phyloP scores from a whole-genome alignment of 2,888 invertebrate species.

The Acanthosepion esculentum region DNA sequence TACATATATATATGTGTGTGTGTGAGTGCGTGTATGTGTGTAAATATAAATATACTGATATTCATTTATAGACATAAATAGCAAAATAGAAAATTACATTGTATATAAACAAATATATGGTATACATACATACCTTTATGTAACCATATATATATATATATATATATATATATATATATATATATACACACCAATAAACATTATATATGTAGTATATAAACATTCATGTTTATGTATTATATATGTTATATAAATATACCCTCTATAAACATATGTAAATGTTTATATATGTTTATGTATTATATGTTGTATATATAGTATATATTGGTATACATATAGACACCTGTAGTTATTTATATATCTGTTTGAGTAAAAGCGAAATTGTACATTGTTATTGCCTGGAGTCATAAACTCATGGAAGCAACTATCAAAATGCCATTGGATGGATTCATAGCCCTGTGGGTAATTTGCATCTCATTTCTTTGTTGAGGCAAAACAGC shows the following conservation, averaged over 20 bases:
- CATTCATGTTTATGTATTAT: no score
- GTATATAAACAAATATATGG: no score
- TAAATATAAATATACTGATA: no score
- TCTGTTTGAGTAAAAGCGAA: neutral
- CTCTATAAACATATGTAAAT: neutral
- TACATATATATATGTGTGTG: no score
- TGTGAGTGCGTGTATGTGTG: no score
- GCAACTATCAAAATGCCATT: neutral
- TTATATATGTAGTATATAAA: no score
- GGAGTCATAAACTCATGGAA: neutral
- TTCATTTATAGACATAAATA: no score
- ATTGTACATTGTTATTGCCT: neutral
- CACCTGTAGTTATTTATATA: neutral
- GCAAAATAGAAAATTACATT: no score
- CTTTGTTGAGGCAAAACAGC: neutral
- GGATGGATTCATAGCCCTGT: neutral
- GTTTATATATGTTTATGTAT: neutral
- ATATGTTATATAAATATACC: neutral
- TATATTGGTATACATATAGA: neutral
- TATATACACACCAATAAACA: no score
- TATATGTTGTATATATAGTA: neutral
- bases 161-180: no score
- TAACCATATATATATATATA: no score
- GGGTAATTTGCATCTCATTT: neutral
- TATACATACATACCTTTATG: no score